Percentiles rank a stretch among this genome's conserved stretches.
These are phyloP conservation scores for Thomomys bottae DNA, from an alignment of 2,113 vertebrate genomes.

Conservation along the genomic window DNA sequence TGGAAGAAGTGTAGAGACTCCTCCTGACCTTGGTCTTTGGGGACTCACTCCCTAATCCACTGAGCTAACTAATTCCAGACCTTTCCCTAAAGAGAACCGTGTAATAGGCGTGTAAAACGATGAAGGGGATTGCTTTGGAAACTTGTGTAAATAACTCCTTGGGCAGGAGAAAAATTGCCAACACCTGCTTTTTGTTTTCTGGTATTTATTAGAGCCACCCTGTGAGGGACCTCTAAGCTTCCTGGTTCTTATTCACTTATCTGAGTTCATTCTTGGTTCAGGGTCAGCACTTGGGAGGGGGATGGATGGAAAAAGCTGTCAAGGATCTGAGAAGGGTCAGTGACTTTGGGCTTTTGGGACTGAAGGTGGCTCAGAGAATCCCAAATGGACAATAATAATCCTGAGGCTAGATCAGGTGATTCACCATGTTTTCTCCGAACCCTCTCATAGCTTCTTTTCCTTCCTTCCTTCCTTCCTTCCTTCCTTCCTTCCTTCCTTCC, in stretches of 20 bases:
- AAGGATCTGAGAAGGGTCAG: constrained; percentile 69
- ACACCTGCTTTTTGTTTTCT: constrained; percentile 81
- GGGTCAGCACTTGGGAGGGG: constrained; percentile 43
- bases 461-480: too few relatives aligned
- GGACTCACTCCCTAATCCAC: constrained; percentile 50
- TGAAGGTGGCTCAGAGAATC: constrained; percentile 17
- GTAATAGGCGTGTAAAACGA: constrained; percentile 77
- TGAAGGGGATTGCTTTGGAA: constrained; percentile 79
- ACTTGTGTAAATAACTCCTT: constrained; percentile 80
- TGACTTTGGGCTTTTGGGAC: constrained; percentile 28
- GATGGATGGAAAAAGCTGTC: constrained; percentile 30
- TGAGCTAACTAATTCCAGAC: constrained; percentile 74
- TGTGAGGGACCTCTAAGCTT: constrained; percentile 69
- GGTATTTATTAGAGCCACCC: constrained; percentile 77
- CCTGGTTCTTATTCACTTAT: constrained; percentile 77
- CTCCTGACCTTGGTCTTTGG: constrained; percentile 40
- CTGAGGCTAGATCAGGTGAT: constrained; percentile 5
- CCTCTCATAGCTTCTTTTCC: not conserved
- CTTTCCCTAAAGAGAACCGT: constrained; percentile 61
- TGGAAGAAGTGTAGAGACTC: not conserved
- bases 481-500: too few relatives aligned
- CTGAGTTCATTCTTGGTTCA: constrained; percentile 79
- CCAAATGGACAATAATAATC: not conserved
- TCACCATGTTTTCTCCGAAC: not conserved
- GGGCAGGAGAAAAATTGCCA: constrained; percentile 71